Conservation (phyloP, 2,113 vertebrate genomes). For the Eira barbara region DNA sequence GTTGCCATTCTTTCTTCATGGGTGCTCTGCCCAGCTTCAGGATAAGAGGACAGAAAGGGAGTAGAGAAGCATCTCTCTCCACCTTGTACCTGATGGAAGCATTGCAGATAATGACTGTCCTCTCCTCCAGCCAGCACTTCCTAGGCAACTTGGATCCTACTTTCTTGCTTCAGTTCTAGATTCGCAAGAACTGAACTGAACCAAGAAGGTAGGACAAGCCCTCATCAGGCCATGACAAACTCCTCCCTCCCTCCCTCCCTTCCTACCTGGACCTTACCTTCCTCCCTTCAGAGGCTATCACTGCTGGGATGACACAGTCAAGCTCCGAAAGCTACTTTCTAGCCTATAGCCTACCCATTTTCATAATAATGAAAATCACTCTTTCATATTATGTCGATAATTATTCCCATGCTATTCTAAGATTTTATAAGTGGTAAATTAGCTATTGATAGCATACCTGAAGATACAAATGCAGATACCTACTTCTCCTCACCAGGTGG, state of each 20-base stretch:
- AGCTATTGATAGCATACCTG: neutral
- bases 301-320: neutral
- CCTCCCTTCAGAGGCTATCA: neutral
- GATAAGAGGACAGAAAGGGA: neutral
- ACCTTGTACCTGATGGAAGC: no score
- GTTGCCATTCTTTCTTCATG: neutral
- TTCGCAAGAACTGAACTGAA: neutral
- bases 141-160: neutral
- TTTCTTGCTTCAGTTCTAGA: neutral
- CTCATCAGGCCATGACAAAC: neutral
- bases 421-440: neutral
- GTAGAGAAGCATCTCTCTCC: neutral
- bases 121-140: neutral
- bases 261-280: neutral
- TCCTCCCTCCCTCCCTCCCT: neutral
- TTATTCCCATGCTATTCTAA: neutral
- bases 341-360: neutral
- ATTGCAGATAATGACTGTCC: accelerated
- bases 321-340: neutral
- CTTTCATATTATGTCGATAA: neutral
- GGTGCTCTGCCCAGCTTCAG: neutral
- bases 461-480: neutral
- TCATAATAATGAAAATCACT: neutral
- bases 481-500: slow-evolving; percentile 42
- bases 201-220: neutral